These are phyloP conservation scores for Penaeus monodon DNA, from an alignment of 2,888 invertebrate genomes.

Conservation along the genomic window DNA sequence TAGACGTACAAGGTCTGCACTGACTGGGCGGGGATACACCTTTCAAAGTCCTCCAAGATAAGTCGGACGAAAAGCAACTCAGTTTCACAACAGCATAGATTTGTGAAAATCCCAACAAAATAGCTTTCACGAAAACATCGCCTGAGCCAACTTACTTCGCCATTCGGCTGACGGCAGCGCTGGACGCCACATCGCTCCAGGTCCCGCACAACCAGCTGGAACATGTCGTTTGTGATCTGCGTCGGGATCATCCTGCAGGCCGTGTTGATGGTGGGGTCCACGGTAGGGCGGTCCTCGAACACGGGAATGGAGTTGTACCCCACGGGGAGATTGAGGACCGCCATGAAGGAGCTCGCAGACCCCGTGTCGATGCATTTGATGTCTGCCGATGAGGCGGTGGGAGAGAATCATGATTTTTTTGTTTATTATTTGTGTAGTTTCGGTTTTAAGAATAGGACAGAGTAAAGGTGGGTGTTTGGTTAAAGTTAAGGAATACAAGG, in stretches of 20 bases:
- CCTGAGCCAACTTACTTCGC: slow-evolving; percentile 41
- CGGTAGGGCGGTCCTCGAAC: slow-evolving; percentile 54
- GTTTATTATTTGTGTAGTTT: neutral
- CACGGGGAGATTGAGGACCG: slow-evolving; percentile 46
- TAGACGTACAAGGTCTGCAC: too few species aligned
- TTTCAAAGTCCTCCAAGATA: too few species aligned
- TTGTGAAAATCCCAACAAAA: too few species aligned
- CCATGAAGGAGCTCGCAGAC: slow-evolving; percentile 47
- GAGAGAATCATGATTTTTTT: neutral
- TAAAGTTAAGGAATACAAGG: neutral
- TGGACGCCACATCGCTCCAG: slow-evolving; percentile 56
- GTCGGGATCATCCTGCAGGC: slow-evolving; percentile 59
- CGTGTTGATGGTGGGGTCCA: slow-evolving; percentile 62
- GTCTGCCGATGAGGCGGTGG: slow-evolving; percentile 24
- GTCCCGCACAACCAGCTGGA: slow-evolving; percentile 57
- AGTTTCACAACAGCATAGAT: too few species aligned
- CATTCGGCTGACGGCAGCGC: slow-evolving; percentile 53
- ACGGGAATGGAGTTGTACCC: slow-evolving; percentile 58
- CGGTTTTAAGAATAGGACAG: neutral
- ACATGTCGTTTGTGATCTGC: slow-evolving; percentile 48
- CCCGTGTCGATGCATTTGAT: slow-evolving; percentile 59
- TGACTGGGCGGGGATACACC: too few species aligned
- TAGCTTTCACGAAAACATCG: too few species aligned
- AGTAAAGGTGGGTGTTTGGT: neutral
- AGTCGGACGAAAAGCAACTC: too few species aligned